These are phyloP conservation scores for Apotomis turbidana DNA, from an alignment of 2,888 invertebrate genomes.

Conservation along the genomic window DNA sequence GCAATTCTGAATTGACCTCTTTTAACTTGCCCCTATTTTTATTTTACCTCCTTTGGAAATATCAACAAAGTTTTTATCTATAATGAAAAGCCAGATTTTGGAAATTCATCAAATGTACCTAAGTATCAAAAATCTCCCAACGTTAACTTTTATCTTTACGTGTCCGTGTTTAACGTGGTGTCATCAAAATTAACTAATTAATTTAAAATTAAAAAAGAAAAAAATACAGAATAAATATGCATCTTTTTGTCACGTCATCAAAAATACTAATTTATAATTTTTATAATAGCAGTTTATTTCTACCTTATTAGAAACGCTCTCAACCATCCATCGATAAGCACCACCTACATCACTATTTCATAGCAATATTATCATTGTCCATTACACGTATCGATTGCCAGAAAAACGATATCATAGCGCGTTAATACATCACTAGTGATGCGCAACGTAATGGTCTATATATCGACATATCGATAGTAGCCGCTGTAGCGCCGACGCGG, in stretches of 20 bases:
- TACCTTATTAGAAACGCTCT: not conserved
- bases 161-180: no score
- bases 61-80: no score
- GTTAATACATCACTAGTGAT: slow-evolving; percentile 51
- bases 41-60: no score
- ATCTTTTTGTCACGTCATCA: not conserved
- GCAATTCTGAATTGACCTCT: not conserved
- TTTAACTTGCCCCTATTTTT: no score
- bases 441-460: slow-evolving; percentile 50
- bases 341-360: not conserved
- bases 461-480: slow-evolving; percentile 52
- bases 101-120: no score
- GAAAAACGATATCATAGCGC: slow-evolving; percentile 37
- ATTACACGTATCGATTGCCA: slow-evolving; percentile 24
- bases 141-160: no score
- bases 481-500: slow-evolving; percentile 2
- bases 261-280: not conserved
- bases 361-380: not conserved
- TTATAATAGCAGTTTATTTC: no score
- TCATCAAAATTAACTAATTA: no score
- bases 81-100: no score
- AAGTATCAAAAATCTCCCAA: no score
- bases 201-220: no score
- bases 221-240: no score
- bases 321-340: slow-evolving; percentile 4